phyloP scores from a whole-genome alignment of 2,113 vertebrate species.

The Corythaeola cristata region DNA sequence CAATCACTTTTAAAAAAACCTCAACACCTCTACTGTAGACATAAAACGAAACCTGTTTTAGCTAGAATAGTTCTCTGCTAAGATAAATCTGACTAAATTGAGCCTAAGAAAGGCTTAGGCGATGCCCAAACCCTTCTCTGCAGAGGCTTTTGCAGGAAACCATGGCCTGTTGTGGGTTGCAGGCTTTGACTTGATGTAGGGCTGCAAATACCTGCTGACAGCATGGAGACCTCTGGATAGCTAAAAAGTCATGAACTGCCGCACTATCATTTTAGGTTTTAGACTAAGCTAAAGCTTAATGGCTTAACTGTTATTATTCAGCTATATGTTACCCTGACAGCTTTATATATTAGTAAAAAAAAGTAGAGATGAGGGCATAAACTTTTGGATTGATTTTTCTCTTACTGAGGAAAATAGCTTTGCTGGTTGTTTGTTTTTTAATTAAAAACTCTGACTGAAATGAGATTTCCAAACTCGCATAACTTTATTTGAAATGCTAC shows the following conservation, averaged over 20 bases:
- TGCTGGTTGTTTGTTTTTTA: conserved; percentile 6
- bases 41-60: background rate
- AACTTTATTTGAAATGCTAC: background rate
- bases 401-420: background rate
- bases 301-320: background rate
- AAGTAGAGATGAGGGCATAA: background rate
- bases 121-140: background rate
- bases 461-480: background rate
- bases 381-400: conserved; percentile 10
- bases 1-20: background rate
- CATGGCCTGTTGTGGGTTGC: background rate
- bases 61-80: background rate
- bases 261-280: background rate
- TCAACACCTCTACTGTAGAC: background rate
- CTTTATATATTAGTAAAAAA: background rate
- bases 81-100: background rate
- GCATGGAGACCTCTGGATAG: background rate
- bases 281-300: background rate
- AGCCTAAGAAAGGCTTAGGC: background rate
- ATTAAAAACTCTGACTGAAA: conserved; percentile 13
- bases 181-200: background rate
- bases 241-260: background rate
- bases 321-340: background rate
- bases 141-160: background rate
- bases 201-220: background rate